Evolutionary conservation across 2,797 vertebrate species (phyloP), one percentile per base, ranked within the genome.

Genomic region (Graptemys geographica): DNA sequence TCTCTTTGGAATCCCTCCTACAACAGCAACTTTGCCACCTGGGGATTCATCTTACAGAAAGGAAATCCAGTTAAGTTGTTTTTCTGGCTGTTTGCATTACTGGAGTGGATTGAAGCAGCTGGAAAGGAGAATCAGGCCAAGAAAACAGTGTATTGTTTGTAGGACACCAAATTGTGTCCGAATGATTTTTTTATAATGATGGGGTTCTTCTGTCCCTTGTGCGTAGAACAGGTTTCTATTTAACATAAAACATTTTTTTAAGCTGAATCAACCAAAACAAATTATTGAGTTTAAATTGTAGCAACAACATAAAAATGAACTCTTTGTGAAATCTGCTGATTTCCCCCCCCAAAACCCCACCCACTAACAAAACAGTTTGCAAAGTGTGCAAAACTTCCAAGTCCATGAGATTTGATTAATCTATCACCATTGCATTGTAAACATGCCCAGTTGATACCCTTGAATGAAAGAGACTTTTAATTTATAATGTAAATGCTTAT

Each of bases 301-400:
- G 25, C 44, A 49, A 6, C 1, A 81, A 88, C 91, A 33, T 65
- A 84, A 85, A 92, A 44, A 28, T 82, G 4, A 83, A 2, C 0
- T 19, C 2, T 55, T 91, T 93, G n/a, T 84, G 52, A 5, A 74
- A 49, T 59, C 47, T 91, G 52, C 12, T 25, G 81, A 23, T 5
- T 4, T 37, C 1, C 0, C 0, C 16, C 5, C 56, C 10, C 2
- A 2, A 27, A 65, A 4, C 21, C 51, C 12, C 18, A 9, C 53
- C 21, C 2, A 1, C 16, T 8, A n/a, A n/a, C 7, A 72, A 72
- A 41, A 11, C 19, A 41, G n/a, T 72, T 41, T 72, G 33, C 31
- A 65, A 90, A 74, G 74, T 13, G 31, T 56, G 33, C 80, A 84
- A 85, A 84, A 41, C 3, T 87, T 72, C 18, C n/a, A 72, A 37